Conservation (phyloP, 2,797 vertebrate species). For the Muscicapa striata region DNA sequence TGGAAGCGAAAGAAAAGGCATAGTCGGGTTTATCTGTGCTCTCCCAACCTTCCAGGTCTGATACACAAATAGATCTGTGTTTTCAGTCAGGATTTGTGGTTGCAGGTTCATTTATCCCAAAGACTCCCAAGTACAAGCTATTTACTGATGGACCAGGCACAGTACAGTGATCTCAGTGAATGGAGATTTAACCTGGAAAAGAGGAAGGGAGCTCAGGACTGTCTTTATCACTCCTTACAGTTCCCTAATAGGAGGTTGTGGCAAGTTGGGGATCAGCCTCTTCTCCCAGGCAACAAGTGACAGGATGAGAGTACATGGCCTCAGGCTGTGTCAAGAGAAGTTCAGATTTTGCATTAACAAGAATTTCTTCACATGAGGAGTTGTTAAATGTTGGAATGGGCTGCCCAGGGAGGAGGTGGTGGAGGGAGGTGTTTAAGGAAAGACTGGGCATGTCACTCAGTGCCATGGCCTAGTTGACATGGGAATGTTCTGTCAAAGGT, state of each 20-base stretch:
- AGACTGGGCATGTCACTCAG: background rate
- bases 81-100: background rate
- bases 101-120: background rate
- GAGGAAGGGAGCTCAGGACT: background rate
- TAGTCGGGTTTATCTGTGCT: background rate
- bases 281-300: background rate
- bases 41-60: background rate
- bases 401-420: background rate
- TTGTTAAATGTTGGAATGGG: background rate
- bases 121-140: background rate
- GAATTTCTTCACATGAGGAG: background rate
- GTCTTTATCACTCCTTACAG: background rate
- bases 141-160: background rate
- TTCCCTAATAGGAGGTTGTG: background rate
- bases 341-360: background rate
- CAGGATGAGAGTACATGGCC: background rate
- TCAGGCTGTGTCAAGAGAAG: background rate
- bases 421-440: background rate
- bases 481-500: background rate
- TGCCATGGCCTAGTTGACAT: background rate
- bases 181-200: background rate
- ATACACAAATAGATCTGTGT: rapidly evolving
- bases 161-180: background rate
- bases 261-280: background rate
- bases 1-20: background rate